phyloP scores from a whole-genome alignment of 2,797 vertebrate genomes.

The Anniella stebbinsi region DNA sequence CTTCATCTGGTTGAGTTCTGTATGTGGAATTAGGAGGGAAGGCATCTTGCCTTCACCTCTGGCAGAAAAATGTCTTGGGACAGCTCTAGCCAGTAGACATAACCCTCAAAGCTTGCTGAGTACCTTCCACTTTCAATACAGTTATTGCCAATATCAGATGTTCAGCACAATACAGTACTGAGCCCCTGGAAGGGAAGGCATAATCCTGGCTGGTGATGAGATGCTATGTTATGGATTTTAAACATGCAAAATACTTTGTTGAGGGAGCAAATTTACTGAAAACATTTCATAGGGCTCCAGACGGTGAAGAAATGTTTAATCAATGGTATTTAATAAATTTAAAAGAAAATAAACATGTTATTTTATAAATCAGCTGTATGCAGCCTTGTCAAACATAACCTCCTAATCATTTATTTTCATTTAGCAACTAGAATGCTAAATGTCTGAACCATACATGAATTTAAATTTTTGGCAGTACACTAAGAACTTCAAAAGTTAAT shows the following conservation, averaged over 20 bases:
- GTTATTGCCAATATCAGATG: not conserved
- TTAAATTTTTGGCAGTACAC: constrained; percentile 59
- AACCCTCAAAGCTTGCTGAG: not conserved
- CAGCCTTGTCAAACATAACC: constrained; percentile 20
- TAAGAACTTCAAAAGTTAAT: constrained; percentile 55
- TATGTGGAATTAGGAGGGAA: too few species aligned
- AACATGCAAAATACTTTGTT: constrained; percentile 53
- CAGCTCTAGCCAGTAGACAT: too few species aligned
- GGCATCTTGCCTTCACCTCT: too few species aligned
- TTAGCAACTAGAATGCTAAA: constrained; percentile 52
- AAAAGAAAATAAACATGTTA: not conserved
- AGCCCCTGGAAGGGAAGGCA: constrained; percentile 1
- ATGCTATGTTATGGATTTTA: constrained; percentile 39
- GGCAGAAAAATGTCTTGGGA: too few species aligned
- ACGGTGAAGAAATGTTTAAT: constrained; percentile 63
- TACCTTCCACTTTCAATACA: not conserved
- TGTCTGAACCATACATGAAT: constrained; percentile 53
- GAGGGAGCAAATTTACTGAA: constrained; percentile 57
- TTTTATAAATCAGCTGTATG: constrained; percentile 30
- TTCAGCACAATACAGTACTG: not conserved
- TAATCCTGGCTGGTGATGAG: constrained; percentile 40
- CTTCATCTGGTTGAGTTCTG: too few species aligned
- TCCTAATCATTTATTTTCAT: constrained; percentile 56
- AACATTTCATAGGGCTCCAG: constrained; percentile 54
- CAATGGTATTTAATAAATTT: constrained; percentile 48